phyloP scores from a whole-genome alignment of 1,140 invertebrate species.

The Diabrotica virgifera region DNA sequence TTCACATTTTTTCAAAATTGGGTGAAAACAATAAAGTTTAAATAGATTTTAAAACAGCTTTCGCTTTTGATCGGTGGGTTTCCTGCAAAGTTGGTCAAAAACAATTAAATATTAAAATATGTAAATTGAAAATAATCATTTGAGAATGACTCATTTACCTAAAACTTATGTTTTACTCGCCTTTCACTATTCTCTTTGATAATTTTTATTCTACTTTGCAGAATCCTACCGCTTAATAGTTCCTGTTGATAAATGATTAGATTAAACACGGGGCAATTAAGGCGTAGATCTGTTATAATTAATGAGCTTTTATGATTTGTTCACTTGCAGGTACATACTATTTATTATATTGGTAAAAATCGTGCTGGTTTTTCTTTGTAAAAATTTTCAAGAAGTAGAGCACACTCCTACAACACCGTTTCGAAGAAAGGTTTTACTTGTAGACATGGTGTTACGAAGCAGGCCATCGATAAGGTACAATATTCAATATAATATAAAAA shows the following conservation, averaged over 20 bases:
- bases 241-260: neutral
- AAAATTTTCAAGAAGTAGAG: neutral
- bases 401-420: slow-evolving; percentile 1
- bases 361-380: neutral
- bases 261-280: neutral
- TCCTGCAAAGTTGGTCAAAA: too few relatives aligned
- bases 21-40: too few relatives aligned
- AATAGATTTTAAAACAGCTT: too few relatives aligned
- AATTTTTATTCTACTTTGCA: too few relatives aligned
- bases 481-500: too few relatives aligned
- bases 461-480: neutral
- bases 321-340: neutral
- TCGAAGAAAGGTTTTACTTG: slow-evolving; percentile 2
- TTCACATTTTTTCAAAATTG: too few relatives aligned
- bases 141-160: too few relatives aligned
- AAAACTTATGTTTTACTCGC: too few relatives aligned
- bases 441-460: neutral
- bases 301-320: slow-evolving; percentile 3
- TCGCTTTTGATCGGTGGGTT: too few relatives aligned
- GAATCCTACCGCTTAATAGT: neutral
- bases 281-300: neutral
- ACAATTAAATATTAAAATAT: too few relatives aligned
- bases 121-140: too few relatives aligned
- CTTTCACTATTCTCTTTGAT: too few relatives aligned
- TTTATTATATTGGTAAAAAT: neutral